phyloP scores from a whole-genome alignment of 2,888 invertebrate genomes.

The Eretmocerus hayati region DNA sequence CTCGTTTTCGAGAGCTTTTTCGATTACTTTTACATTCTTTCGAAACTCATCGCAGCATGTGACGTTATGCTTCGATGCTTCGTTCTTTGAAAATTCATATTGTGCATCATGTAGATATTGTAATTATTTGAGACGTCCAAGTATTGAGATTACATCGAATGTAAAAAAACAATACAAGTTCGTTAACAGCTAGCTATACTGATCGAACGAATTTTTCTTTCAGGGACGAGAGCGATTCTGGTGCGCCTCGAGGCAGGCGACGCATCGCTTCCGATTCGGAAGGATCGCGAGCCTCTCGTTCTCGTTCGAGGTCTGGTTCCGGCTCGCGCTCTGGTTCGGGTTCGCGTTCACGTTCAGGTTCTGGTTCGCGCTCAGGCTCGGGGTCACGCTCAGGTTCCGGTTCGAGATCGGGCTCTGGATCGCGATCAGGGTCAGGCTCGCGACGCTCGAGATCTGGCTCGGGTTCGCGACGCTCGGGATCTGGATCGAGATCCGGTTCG shows the following conservation, averaged over 20 bases:
- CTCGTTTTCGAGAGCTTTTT: too few relatives aligned
- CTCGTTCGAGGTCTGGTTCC: constrained; percentile 38
- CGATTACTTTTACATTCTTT: constrained; percentile 7
- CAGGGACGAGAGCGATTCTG: constrained; percentile 47
- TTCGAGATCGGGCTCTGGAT: constrained; percentile 36
- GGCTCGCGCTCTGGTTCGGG: constrained; percentile 34
- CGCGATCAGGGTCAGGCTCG: constrained; percentile 40
- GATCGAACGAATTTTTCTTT: too few relatives aligned
- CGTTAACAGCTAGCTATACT: too few relatives aligned
- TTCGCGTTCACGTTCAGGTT: constrained; percentile 20
- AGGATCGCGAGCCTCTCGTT: constrained; percentile 46
- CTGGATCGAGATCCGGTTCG: constrained; percentile 36
- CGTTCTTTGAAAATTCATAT: too few relatives aligned
- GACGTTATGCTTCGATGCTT: background rate
- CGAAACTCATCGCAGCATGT: too few relatives aligned
- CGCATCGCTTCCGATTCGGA: constrained; percentile 61
- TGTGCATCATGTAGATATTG: too few relatives aligned
- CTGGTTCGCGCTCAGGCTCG: constrained; percentile 24
- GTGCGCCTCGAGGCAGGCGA: constrained; percentile 48
- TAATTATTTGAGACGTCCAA: too few relatives aligned
- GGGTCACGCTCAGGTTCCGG: constrained; percentile 43
- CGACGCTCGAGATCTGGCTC: constrained; percentile 35
- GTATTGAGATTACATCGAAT: too few relatives aligned
- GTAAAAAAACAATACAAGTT: too few relatives aligned
- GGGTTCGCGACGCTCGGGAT: constrained; percentile 34